Percentiles rank a stretch among this genome's conserved stretches.
These are phyloP conservation scores for Erythrocercus mccallii DNA, from an alignment of 2,113 vertebrate genomes.

Conservation along the genomic window DNA sequence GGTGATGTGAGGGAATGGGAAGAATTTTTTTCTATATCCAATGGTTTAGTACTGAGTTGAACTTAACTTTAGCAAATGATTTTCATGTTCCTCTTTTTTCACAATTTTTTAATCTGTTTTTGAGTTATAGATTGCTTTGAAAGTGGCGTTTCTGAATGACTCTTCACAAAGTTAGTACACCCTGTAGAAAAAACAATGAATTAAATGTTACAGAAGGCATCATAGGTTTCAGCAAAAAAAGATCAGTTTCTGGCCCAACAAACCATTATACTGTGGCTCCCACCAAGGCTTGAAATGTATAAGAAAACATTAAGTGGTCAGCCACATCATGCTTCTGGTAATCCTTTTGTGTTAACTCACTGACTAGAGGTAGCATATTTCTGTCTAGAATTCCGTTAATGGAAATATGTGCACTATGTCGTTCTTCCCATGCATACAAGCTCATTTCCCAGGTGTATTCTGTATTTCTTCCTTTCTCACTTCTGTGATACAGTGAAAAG, in stretches of 20 bases:
- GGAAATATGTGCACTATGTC: not conserved
- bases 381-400: not conserved
- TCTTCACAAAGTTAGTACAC: not conserved
- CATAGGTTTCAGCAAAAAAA: not conserved
- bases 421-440: not conserved
- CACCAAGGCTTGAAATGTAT: not conserved
- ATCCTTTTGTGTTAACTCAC: not conserved
- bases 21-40: not conserved
- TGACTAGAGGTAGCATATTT: not conserved
- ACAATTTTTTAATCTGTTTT: not conserved
- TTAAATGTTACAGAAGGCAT: not conserved
- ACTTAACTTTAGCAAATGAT: not conserved
- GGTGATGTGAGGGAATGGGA: not conserved
- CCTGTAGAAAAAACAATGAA: not conserved
- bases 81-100: not conserved
- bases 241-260: not conserved
- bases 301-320: not conserved
- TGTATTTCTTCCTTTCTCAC: not conserved
- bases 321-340: not conserved
- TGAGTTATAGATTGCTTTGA: not conserved
- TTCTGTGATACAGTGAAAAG: not conserved
- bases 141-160: not conserved
- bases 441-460: not conserved
- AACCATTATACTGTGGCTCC: not conserved
- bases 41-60: accelerated